Evolutionary conservation across 2,888 invertebrate genomes (phyloP).

Genomic region (Amorpha juglandis): DNA sequence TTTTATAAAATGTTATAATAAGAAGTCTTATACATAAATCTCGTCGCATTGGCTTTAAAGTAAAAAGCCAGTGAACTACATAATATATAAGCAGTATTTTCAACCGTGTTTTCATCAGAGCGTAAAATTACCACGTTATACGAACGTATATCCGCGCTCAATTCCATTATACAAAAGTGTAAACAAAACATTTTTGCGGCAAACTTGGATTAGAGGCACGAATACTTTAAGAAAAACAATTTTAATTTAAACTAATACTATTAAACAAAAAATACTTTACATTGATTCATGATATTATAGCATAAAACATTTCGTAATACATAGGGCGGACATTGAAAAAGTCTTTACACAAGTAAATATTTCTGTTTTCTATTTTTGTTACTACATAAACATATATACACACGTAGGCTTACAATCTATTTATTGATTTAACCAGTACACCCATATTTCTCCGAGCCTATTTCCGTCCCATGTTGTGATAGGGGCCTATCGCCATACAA

Average conservation of each 20-base stretch:
- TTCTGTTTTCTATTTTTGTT: too few relatives aligned
- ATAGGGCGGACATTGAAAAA: too few relatives aligned
- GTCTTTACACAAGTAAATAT: too few relatives aligned
- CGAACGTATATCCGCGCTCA: background rate
- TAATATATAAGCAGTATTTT: background rate
- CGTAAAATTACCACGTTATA: constrained; percentile 7
- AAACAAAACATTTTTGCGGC: background rate
- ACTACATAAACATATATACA: too few relatives aligned
- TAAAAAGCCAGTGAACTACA: background rate
- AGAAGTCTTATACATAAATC: background rate
- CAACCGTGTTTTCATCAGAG: constrained; percentile 17
- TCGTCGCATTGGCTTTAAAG: background rate
- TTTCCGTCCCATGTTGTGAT: too few relatives aligned
- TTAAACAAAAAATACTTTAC: background rate
- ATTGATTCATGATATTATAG: too few relatives aligned
- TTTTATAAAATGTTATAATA: background rate
- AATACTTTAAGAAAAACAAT: background rate
- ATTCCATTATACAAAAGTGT: background rate
- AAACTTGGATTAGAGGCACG: constrained; percentile 5
- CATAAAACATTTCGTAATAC: too few relatives aligned
- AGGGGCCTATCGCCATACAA: too few relatives aligned
- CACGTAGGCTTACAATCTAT: too few relatives aligned
- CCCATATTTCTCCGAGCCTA: too few relatives aligned
- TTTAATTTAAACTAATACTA: constrained; percentile 10
- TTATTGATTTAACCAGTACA: too few relatives aligned